Percentiles rank a stretch among this genome's conserved stretches.
Conservation (phyloP, 1,140 invertebrate genomes). For the Nylanderia fulva region DNA sequence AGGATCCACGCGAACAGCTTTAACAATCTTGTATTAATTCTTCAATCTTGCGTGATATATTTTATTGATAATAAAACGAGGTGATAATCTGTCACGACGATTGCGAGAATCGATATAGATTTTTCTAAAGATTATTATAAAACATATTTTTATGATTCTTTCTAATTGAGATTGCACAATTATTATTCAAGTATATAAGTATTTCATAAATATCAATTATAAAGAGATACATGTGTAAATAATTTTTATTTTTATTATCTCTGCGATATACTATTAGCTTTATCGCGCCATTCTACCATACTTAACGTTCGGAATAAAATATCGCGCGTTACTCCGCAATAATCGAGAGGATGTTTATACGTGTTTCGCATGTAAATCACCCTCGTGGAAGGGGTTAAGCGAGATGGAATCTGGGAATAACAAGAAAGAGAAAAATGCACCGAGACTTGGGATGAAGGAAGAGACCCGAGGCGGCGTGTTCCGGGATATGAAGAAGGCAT, state of each 20-base stretch:
- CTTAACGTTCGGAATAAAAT: background rate
- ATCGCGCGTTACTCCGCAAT: background rate
- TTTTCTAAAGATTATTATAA: slow-evolving; percentile 21
- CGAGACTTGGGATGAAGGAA: slow-evolving; percentile 25
- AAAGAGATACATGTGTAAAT: background rate
- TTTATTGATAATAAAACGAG: slow-evolving; percentile 25
- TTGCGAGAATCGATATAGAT: background rate
- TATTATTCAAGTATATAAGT: background rate
- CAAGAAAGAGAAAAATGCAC: background rate
- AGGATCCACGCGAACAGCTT: background rate
- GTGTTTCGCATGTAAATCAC: slow-evolving; percentile 10
- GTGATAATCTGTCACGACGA: background rate
- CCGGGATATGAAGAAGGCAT: slow-evolving; percentile 68
- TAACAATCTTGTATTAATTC: slow-evolving; percentile 24
- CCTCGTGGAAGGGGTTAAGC: slow-evolving; percentile 27
- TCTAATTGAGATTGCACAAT: too few species aligned
- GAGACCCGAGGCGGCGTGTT: slow-evolving; percentile 24
- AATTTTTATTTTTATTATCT: slow-evolving; percentile 1
- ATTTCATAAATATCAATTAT: slow-evolving; percentile 17
- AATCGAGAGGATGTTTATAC: slow-evolving; percentile 24
- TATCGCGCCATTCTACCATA: background rate
- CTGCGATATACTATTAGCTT: background rate
- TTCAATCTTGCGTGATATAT: background rate
- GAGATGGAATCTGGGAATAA: slow-evolving; percentile 5
- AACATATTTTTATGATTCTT: background rate